Evolutionary conservation across 2,797 vertebrate genomes (phyloP).

Genomic region (Acrossocheilus wenchowensis): DNA sequence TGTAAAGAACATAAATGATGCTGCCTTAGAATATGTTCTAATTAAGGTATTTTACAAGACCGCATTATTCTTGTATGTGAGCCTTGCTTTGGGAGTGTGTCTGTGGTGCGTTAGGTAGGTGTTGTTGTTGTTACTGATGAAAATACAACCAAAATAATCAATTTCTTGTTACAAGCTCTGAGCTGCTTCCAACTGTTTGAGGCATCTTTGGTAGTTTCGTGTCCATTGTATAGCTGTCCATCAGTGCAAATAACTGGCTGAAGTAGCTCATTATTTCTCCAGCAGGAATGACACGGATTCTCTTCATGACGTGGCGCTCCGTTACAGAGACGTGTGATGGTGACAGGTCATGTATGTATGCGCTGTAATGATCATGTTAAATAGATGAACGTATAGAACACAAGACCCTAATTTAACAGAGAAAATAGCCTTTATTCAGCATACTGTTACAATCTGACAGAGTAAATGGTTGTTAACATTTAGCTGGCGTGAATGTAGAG

Average conservation of each 20-base stretch:
- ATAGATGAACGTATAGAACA: background rate
- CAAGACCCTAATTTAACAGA: background rate
- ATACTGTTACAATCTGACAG: background rate
- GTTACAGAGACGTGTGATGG: background rate
- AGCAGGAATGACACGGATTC: slow-evolving; percentile 6
- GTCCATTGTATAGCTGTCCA: slow-evolving; percentile 18
- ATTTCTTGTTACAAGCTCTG: slow-evolving; percentile 42
- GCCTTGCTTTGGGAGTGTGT: background rate
- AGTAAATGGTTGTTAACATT: background rate
- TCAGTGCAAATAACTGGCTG: slow-evolving; percentile 19
- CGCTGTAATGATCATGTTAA: background rate
- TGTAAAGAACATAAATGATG: slow-evolving; percentile 13
- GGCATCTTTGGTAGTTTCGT: slow-evolving; percentile 16
- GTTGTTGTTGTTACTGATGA: background rate
- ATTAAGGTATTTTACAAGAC: background rate
- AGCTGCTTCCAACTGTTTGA: slow-evolving; percentile 12
- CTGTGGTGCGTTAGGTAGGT: background rate
- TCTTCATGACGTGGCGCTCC: background rate
- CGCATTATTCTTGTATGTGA: background rate
- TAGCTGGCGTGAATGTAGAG: background rate
- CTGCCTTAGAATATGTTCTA: background rate
- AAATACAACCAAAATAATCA: background rate
- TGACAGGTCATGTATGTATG: slow-evolving; percentile 26
- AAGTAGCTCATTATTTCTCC: slow-evolving; percentile 22
- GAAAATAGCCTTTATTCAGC: background rate